Evolutionary conservation across 2,113 vertebrate genomes (phyloP).

Genomic region (Columbina picui): DNA sequence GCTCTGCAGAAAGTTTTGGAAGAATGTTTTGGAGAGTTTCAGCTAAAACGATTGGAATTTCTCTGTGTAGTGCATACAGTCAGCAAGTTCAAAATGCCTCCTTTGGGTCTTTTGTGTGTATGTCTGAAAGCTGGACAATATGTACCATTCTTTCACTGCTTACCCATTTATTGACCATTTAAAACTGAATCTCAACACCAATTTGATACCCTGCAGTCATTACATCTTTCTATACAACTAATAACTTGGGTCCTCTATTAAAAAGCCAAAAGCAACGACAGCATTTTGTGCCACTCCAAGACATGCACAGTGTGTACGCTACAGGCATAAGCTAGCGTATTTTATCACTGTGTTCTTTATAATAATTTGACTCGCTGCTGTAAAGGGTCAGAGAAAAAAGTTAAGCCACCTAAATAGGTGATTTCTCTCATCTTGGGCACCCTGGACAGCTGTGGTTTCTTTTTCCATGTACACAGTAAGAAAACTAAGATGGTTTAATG

Average conservation of each 20-base stretch:
- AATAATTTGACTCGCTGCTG: neutral
- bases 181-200: neutral
- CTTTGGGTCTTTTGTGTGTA: neutral
- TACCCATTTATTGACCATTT: neutral
- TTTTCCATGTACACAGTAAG: neutral
- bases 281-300: neutral
- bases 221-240: neutral
- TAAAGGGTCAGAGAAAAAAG: neutral
- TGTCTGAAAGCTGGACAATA: neutral
- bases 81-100: neutral
- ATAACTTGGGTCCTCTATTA: neutral
- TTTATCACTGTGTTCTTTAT: neutral
- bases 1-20: neutral
- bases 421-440: neutral
- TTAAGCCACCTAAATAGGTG: neutral
- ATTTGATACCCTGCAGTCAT: neutral
- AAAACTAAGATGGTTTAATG: neutral
- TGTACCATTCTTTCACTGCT: neutral
- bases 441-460: neutral
- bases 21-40: neutral
- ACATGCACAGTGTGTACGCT: too few relatives aligned
- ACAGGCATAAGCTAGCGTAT: neutral
- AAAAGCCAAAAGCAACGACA: neutral
- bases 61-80: neutral
- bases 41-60: neutral